phyloP scores from a whole-genome alignment of 2,888 invertebrate genomes.

The Coleophora deauratella region DNA sequence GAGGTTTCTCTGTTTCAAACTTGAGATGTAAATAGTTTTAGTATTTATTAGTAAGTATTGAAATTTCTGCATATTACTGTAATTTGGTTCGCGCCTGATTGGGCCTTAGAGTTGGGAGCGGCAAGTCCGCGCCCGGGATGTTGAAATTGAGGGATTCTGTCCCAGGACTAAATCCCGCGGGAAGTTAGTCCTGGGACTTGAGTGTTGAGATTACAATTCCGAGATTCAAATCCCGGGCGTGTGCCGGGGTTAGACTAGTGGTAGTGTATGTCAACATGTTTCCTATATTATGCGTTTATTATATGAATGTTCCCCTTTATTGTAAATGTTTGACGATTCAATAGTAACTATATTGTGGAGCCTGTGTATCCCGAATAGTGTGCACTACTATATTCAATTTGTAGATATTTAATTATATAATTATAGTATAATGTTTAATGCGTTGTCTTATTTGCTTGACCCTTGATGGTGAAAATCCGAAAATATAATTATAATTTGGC shows the following conservation, averaged over 20 bases:
- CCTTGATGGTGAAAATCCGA: slow-evolving; percentile 53
- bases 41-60: slow-evolving; percentile 62
- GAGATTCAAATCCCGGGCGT: slow-evolving; percentile 1
- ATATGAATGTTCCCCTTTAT: slow-evolving; percentile 70
- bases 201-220: not conserved
- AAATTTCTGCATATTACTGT: slow-evolving; percentile 45
- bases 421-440: slow-evolving; percentile 69
- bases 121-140: slow-evolving; percentile 3
- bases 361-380: slow-evolving; percentile 54
- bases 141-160: no score
- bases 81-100: slow-evolving; percentile 64
- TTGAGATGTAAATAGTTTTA: slow-evolving; percentile 56
- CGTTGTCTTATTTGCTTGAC: slow-evolving; percentile 67
- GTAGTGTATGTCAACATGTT: slow-evolving; percentile 56
- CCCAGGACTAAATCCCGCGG: no score
- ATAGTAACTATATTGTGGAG: slow-evolving; percentile 47
- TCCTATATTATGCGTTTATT: slow-evolving; percentile 71
- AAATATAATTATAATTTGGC: slow-evolving; percentile 61
- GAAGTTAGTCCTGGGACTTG: not conserved
- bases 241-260: slow-evolving; percentile 27
- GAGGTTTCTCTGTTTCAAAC: slow-evolving; percentile 5
- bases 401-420: slow-evolving; percentile 72
- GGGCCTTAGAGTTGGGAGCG: slow-evolving; percentile 13
- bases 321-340: slow-evolving; percentile 65
- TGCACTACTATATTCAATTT: slow-evolving; percentile 69